Conservation (phyloP, 2,797 vertebrate species). For the Sphenopsis melanotis region DNA sequence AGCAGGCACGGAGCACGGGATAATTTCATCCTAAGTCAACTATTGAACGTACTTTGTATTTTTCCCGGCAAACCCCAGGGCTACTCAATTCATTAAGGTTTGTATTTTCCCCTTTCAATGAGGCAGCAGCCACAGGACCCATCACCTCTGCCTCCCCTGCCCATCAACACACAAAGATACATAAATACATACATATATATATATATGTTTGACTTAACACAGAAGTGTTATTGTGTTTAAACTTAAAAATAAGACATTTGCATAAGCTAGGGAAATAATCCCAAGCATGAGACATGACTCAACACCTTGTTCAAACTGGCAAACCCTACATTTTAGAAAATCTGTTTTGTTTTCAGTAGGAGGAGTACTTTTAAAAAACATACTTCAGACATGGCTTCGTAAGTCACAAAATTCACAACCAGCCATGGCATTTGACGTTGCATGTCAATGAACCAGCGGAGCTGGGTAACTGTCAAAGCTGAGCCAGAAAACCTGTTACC, state of each 20-base stretch:
- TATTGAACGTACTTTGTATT: not conserved
- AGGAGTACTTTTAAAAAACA: not conserved
- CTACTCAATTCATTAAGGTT: not conserved
- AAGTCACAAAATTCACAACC: not conserved
- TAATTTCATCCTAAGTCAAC: not conserved
- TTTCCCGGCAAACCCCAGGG: not conserved
- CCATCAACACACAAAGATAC: not conserved
- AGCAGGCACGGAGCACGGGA: not conserved
- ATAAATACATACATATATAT: too few relatives aligned
- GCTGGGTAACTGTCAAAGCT: not conserved
- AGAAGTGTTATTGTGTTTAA: not conserved
- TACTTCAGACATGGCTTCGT: not conserved
- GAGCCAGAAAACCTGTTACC: not conserved
- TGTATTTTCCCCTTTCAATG: not conserved
- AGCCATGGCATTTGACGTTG: not conserved
- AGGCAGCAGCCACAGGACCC: not conserved
- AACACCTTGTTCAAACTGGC: not conserved
- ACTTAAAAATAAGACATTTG: not conserved
- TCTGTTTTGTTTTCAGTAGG: not conserved
- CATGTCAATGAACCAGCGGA: not conserved
- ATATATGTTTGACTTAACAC: not conserved
- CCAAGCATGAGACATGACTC: not conserved
- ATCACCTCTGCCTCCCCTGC: not conserved
- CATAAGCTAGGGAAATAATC: not conserved
- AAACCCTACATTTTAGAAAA: not conserved